Percentiles rank a stretch among this genome's conserved stretches.
phyloP scores from a whole-genome alignment of 92 coral and sea anemone genomes.

The Metridium senile region DNA sequence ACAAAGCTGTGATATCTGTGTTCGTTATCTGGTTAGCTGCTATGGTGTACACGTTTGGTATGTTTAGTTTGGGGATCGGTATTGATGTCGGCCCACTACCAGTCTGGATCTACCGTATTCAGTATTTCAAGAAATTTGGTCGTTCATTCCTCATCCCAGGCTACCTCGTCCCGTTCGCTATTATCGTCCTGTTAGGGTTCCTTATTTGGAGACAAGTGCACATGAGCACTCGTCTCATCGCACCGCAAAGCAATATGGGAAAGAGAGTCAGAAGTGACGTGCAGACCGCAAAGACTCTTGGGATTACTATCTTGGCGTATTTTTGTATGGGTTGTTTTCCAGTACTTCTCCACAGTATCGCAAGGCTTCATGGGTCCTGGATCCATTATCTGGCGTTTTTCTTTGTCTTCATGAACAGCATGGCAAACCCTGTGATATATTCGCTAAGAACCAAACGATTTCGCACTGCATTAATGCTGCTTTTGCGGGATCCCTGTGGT shows the following conservation, averaged over 20 bases:
- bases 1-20: conserved; percentile 67
- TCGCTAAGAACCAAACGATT: conserved; percentile 73
- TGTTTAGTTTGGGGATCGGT: conserved; percentile 59
- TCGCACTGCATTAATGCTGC: conserved; percentile 39
- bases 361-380: conserved; percentile 80
- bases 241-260: conserved; percentile 41
- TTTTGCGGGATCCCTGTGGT: conserved; percentile 56
- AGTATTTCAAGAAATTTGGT: conserved; percentile 72
- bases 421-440: conserved; percentile 81
- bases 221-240: conserved; percentile 34
- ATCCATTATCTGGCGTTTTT: conserved; percentile 75
- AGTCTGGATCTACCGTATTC: conserved; percentile 63
- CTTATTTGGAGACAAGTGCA: conserved; percentile 68
- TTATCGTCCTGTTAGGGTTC: conserved; percentile 53
- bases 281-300: conserved; percentile 83
- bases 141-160: conserved; percentile 74
- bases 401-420: conserved; percentile 72
- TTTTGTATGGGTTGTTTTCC: conserved; percentile 84
- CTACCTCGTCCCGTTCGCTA: conserved; percentile 59
- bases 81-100: conserved; percentile 71
- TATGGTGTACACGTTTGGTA: conserved; percentile 54
- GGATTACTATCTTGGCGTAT: conserved; percentile 63
- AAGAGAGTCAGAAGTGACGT: conserved; percentile 58
- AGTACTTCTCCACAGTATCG: conserved; percentile 69
- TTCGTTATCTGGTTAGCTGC: conserved; percentile 62